phyloP scores from a whole-genome alignment of 92 coral and sea anemone species.

The Nematostella vectensis region DNA sequence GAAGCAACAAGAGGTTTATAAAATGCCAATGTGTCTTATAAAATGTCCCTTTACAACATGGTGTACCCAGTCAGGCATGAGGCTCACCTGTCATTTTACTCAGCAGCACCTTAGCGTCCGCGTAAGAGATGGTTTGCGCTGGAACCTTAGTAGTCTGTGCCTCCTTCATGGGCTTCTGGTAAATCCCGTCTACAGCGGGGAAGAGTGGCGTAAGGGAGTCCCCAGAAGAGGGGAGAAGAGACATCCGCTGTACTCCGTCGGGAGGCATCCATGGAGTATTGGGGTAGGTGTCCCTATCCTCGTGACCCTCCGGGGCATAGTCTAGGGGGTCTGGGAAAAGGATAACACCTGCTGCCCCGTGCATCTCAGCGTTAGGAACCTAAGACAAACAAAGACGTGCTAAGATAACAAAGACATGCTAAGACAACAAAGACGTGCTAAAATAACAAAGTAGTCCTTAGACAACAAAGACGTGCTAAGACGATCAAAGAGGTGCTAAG shows the following conservation, averaged over 20 bases:
- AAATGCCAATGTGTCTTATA: too few species aligned
- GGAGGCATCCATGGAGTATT: conserved; percentile 53
- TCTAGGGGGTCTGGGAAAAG: conserved; percentile 50
- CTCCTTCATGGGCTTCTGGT: conserved; percentile 31
- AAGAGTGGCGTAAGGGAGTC: conserved; percentile 67
- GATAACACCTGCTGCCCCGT: conserved; percentile 57
- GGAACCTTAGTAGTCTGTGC: conserved; percentile 44
- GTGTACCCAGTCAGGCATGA: too few species aligned
- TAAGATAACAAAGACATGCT: too few species aligned
- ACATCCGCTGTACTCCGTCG: conserved; percentile 47
- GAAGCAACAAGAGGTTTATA: too few species aligned
- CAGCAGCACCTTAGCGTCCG: conserved; percentile 48
- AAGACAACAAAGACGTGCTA: too few species aligned
- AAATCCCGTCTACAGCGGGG: conserved; percentile 66
- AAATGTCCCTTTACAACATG: too few species aligned
- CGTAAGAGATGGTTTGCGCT: conserved; percentile 78
- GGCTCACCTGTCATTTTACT: conserved; percentile 65
- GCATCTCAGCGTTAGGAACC: conserved; percentile 12
- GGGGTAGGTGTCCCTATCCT: conserved; percentile 41
- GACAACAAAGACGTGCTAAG: too few species aligned
- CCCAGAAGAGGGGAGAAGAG: conserved; percentile 33
- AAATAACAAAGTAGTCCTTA: too few species aligned
- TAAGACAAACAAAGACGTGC: too few species aligned
- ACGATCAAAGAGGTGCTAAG: too few species aligned
- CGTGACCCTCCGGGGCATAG: conserved; percentile 40